Conservation (phyloP, 1,140 invertebrate species). For the Bursaphelenchus mucronatus region DNA sequence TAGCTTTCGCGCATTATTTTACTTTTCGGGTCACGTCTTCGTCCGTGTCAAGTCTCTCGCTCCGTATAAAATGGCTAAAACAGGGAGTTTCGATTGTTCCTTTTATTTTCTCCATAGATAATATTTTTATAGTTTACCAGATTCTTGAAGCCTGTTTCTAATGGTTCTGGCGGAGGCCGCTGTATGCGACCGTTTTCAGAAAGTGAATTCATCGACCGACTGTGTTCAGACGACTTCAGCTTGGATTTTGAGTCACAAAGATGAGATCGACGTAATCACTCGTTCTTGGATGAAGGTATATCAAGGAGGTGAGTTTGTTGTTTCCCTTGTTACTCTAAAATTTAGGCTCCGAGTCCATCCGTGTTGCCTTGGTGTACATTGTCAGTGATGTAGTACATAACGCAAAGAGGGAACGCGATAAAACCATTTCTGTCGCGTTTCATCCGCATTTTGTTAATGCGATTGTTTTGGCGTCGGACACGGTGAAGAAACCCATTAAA, state of each 20-base stretch:
- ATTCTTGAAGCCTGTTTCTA: background rate
- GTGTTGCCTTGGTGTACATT: slow-evolving; percentile 49
- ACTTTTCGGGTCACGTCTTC: no score
- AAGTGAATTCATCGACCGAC: slow-evolving; percentile 2
- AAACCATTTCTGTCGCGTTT: slow-evolving; percentile 41
- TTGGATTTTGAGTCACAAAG: slow-evolving; percentile 51
- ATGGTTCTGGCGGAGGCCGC: slow-evolving; percentile 1
- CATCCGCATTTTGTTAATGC: slow-evolving; percentile 51
- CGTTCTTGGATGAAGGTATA: slow-evolving; percentile 50
- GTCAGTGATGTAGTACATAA: slow-evolving; percentile 58
- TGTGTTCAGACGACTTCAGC: slow-evolving; percentile 46
- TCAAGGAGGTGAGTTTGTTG: slow-evolving; percentile 31
- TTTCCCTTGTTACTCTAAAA: background rate
- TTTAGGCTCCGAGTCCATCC: slow-evolving; percentile 38
- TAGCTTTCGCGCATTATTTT: no score
- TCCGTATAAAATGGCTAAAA: no score
- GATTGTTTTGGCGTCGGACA: slow-evolving; percentile 32
- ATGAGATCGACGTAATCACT: slow-evolving; percentile 45
- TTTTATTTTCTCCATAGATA: no score
- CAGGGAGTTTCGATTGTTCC: no score
- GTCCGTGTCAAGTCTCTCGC: no score
- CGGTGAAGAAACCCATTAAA: slow-evolving; percentile 46
- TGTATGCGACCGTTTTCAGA: background rate
- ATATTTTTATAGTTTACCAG: no score
- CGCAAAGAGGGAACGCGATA: slow-evolving; percentile 41